Evolutionary conservation across 2,797 vertebrate genomes (phyloP).

Genomic region (Sebastes variabilis): DNA sequence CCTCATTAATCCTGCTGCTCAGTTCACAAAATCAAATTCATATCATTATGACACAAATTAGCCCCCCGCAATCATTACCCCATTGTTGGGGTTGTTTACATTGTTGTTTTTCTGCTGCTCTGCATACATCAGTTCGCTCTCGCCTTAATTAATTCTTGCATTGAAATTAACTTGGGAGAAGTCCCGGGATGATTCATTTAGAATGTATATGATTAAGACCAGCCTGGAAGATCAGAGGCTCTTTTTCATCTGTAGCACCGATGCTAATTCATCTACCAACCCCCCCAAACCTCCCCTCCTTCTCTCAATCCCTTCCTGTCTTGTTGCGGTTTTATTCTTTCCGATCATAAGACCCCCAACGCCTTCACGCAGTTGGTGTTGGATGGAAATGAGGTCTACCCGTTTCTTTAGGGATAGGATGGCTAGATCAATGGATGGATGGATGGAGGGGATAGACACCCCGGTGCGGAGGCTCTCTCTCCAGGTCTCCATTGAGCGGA

Average conservation of each 20-base stretch:
- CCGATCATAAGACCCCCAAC: constrained; percentile 42
- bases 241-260: constrained; percentile 63
- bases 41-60: constrained; percentile 67
- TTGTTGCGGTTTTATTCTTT: constrained; percentile 53
- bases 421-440: constrained; percentile 44
- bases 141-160: constrained; percentile 71
- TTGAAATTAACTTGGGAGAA: constrained; percentile 62
- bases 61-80: constrained; percentile 42
- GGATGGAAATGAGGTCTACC: constrained; percentile 62
- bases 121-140: constrained; percentile 53
- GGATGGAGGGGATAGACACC: constrained; percentile 27
- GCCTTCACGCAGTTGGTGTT: constrained; percentile 31
- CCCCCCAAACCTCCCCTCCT: background rate
- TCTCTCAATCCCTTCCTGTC: constrained; percentile 26
- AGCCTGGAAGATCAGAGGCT: constrained; percentile 74
- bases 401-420: constrained; percentile 39
- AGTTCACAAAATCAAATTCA: constrained; percentile 43
- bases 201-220: constrained; percentile 74
- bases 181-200: constrained; percentile 76
- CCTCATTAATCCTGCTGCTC: constrained; percentile 57
- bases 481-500: constrained; percentile 67
- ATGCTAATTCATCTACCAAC: constrained; percentile 64
- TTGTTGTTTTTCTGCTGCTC: constrained; percentile 56
- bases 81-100: constrained; percentile 71
- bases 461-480: constrained; percentile 39